Evolutionary conservation across 2,888 invertebrate species (phyloP), one percentile per base, ranked within the genome.

Genomic region (Pterostichus madidus): DNA sequence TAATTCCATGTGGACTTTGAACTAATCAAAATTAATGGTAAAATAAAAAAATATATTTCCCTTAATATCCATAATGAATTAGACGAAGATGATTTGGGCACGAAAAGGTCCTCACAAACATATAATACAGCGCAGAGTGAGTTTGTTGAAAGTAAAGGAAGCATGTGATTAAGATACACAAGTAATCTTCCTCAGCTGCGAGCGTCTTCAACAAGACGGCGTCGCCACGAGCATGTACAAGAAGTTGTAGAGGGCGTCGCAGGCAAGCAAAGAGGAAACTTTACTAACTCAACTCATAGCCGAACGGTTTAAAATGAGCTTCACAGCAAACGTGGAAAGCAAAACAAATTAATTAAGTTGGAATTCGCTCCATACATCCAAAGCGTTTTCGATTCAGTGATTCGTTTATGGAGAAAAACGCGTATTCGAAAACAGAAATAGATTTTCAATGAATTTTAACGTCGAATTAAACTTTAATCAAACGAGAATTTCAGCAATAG

Each of bases 301-400:
- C 64, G 64, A 64, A 32, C 13, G 64, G 64, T 64, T 64, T 64
- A 64, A 64, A 64, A 64, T 64, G 64, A 64, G 64, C 64, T 13
- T 64, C 64, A 59, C 24, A 35, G 64, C 64, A n/a, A 64, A 35
- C 64, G 64, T 64, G 64, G 35, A 64, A 64, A 64, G 64, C 64
- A 64, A 64, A 64, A 64, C 64, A 64, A 64, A 64, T 64, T 64
- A 64, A 64, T 64, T 64, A 64, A 64, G 64, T 64, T 64, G 64
- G 64, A 64, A 64, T 64, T 64, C 35, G 35, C 64, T 64, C 64
- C 35, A 64, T 64, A 64, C 64, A 64, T 64, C 64, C 64, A 64
- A 35, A 64, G 64, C 64, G 35, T 64, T 64, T 13, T 64, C 64
- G 64, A 64, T 35, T 64, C 64, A 35, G n/a, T 64, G 64, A 64